These are phyloP conservation scores for Aethina tumida DNA, from an alignment of 1,140 invertebrate genomes.

Conservation along the genomic window DNA sequence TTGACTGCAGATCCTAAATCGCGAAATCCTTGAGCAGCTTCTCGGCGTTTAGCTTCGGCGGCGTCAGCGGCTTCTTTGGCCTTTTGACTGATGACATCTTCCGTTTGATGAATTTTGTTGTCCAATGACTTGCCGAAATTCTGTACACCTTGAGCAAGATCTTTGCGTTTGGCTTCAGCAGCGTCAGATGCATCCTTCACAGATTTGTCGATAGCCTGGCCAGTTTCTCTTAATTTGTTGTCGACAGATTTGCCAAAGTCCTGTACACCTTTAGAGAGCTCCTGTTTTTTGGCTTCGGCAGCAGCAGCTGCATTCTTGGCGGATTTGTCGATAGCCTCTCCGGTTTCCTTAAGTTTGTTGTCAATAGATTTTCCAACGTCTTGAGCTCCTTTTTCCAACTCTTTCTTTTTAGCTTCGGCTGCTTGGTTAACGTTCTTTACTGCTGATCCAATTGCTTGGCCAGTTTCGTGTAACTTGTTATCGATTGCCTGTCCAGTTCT, in stretches of 20 bases:
- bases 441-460: conserved; percentile 6
- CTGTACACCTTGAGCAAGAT: conserved; percentile 9
- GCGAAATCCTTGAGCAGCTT: too few relatives aligned
- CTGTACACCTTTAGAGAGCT: conserved; percentile 15
- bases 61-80: conserved; percentile 6
- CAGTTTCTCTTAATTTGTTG: conserved; percentile 15
- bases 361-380: conserved; percentile 10
- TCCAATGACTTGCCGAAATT: conserved; percentile 9
- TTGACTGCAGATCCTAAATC: too few relatives aligned
- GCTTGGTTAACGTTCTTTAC: conserved; percentile 9
- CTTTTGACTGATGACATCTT: conserved; percentile 8
- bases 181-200: conserved; percentile 8
- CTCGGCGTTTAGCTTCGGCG: too few relatives aligned
- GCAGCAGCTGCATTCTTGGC: conserved; percentile 10
- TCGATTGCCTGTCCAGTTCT: conserved; percentile 10
- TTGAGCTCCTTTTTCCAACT: conserved; percentile 7
- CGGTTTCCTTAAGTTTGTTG: conserved; percentile 16
- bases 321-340: conserved; percentile 10
- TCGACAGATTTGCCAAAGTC: conserved; percentile 14
- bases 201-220: conserved; percentile 12
- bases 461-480: conserved; percentile 10
- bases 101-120: conserved; percentile 12
- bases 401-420: conserved; percentile 10
- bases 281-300: conserved; percentile 14
- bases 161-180: conserved; percentile 6